A percentile compares a stretch with the other conserved stretches of the same genome.
phyloP scores from a whole-genome alignment of 2,797 vertebrate species.

The Catamblyrhynchus diadema region DNA sequence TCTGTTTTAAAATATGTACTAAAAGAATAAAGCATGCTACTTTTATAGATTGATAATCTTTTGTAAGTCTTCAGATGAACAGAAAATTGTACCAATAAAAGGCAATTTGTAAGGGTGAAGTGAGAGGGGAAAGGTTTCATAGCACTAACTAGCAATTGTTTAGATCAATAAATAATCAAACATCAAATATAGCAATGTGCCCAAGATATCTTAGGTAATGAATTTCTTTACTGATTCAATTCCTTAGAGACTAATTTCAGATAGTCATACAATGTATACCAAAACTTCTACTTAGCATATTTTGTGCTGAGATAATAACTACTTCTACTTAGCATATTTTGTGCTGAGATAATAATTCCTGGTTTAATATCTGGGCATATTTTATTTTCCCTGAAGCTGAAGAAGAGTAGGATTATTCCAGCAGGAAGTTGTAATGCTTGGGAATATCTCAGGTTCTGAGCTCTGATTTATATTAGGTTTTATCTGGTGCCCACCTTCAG shows the following conservation, averaged over 20 bases:
- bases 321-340: neutral
- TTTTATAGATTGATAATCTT: neutral
- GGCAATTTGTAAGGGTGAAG: neutral
- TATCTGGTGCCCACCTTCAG: slow-evolving; percentile 5
- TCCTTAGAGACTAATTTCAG: neutral
- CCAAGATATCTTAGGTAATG: neutral
- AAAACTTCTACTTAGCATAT: neutral
- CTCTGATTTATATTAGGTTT: slow-evolving; percentile 13
- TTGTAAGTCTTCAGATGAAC: neutral
- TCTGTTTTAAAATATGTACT: neutral
- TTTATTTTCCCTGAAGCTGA: neutral
- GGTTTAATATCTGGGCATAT: neutral
- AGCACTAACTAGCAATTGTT: neutral
- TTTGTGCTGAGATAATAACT: neutral
- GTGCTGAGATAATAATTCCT: neutral
- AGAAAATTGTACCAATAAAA: neutral
- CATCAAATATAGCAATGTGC: neutral
- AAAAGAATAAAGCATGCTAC: neutral
- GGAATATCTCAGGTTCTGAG: neutral
- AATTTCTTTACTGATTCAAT: neutral
- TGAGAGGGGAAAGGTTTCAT: neutral
- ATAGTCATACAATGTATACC: neutral
- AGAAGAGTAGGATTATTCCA: neutral
- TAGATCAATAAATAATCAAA: neutral
- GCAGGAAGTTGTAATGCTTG: neutral